Evolutionary conservation across 1,140 invertebrate genomes (phyloP).

Genomic region (Antheraea mylitta): DNA sequence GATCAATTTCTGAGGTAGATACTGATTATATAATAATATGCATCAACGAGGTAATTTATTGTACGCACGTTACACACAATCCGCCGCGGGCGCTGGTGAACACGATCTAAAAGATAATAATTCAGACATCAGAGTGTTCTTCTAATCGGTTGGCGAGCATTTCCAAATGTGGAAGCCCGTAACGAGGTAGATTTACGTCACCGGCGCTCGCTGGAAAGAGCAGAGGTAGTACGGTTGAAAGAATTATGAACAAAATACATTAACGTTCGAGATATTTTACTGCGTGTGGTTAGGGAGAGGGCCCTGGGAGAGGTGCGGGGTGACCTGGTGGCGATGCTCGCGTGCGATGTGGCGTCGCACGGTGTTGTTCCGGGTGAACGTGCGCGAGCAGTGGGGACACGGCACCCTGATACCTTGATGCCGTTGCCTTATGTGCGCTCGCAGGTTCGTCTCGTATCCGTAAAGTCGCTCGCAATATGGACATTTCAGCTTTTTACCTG

Average conservation of each 20-base stretch:
- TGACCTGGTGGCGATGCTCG: conserved; percentile 89
- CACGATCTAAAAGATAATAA: conserved; percentile 3
- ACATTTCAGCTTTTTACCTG: conserved; percentile 94
- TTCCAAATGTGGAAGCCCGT: background rate
- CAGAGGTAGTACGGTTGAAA: conserved; percentile 69
- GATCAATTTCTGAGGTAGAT: conserved; percentile 76
- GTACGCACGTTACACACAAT: conserved; percentile 56
- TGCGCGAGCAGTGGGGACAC: conserved; percentile 91
- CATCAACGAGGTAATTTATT: conserved; percentile 71
- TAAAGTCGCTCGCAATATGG: conserved; percentile 95
- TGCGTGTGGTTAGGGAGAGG: conserved; percentile 80
- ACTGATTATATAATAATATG: conserved; percentile 73
- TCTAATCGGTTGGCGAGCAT: too few species aligned
- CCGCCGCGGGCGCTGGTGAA: conserved; percentile 38
- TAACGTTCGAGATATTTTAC: conserved; percentile 56
- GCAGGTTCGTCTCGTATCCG: conserved; percentile 94
- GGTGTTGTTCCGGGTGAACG: conserved; percentile 95
- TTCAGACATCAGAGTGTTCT: too few species aligned
- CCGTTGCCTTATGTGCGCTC: conserved; percentile 92
- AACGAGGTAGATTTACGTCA: conserved; percentile 30
- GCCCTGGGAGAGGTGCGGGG: conserved; percentile 81
- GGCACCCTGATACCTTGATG: conserved; percentile 94
- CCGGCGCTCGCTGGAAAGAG: conserved; percentile 44
- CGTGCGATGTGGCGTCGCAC: conserved; percentile 92
- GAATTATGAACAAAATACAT: conserved; percentile 29